Percentiles rank a stretch among this genome's conserved stretches.
Evolutionary conservation across 2,113 vertebrate genomes (phyloP).

Genomic region (Bostrychus sinensis): DNA sequence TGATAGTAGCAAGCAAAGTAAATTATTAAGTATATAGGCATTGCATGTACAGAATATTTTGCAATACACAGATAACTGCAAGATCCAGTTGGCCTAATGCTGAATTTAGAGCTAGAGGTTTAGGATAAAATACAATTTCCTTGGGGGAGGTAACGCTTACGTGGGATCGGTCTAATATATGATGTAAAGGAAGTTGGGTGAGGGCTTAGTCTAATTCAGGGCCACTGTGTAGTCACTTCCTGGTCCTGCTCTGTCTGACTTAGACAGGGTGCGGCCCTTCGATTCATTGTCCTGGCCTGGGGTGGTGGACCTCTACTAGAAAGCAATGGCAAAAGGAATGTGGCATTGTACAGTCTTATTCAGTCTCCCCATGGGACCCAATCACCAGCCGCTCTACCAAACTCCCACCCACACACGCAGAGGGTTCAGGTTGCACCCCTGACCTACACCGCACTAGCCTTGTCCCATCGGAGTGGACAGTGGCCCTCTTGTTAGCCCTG

Average conservation of each 20-base stretch:
- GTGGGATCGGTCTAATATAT: not conserved
- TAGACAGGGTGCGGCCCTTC: conserved; percentile 57
- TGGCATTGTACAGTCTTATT: conserved; percentile 58
- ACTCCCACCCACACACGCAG: conserved; percentile 24
- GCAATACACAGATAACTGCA: no score
- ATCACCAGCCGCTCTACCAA: conserved; percentile 25
- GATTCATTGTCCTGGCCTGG: conserved; percentile 64
- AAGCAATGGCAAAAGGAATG: conserved; percentile 63
- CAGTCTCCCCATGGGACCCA: conserved; percentile 47
- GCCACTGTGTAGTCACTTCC: conserved; percentile 56
- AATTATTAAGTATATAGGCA: no score
- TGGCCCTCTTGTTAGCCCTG: conserved; percentile 51
- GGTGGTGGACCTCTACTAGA: conserved; percentile 66
- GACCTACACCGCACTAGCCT: conserved; percentile 46
- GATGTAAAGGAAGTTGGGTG: conserved; percentile 10
- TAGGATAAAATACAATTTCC: no score
- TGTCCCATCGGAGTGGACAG: conserved; percentile 42
- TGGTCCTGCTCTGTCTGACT: conserved; percentile 28
- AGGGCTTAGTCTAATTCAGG: conserved; percentile 64
- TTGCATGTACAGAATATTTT: no score
- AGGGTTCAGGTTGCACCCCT: conserved; percentile 57
- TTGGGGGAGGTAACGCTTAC: not conserved
- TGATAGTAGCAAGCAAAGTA: not conserved
- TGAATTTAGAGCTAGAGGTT: no score
- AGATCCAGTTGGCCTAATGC: no score